These are phyloP conservation scores for Fulica atra DNA, from an alignment of 2,113 vertebrate genomes.

Conservation along the genomic window DNA sequence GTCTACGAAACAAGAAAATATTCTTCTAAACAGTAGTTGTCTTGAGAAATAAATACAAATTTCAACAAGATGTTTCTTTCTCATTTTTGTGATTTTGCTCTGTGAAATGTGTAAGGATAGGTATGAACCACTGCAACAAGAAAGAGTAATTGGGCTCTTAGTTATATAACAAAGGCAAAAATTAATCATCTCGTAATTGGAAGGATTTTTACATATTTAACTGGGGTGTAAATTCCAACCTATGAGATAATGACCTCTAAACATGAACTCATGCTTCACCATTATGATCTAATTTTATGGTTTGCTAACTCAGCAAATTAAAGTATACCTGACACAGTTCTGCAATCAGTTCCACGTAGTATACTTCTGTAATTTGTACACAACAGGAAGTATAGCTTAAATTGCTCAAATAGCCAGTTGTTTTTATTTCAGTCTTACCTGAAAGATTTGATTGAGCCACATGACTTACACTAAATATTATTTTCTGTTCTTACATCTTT, in stretches of 20 bases:
- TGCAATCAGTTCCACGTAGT: background rate
- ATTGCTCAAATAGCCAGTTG: background rate
- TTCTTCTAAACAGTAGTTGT: background rate
- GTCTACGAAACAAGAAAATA: background rate
- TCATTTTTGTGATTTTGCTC: constrained; percentile 46
- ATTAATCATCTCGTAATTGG: background rate
- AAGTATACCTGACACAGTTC: background rate
- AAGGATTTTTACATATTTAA: background rate
- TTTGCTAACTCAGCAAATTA: background rate
- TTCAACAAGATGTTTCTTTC: background rate
- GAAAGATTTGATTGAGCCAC: background rate
- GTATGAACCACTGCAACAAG: constrained; percentile 2
- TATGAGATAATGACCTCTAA: background rate
- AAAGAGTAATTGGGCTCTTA: constrained; percentile 51
- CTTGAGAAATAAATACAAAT: constrained; percentile 35
- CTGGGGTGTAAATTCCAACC: background rate
- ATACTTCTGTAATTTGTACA: background rate
- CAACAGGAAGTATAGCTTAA: background rate
- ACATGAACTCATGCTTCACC: background rate
- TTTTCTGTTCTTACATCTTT: background rate
- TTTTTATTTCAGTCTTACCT: background rate
- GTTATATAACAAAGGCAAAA: background rate
- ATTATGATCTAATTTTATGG: background rate
- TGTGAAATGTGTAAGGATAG: background rate
- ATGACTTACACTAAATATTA: background rate